phyloP scores from a whole-genome alignment of 2,797 vertebrate genomes.

The Megaceryle alcyon region DNA sequence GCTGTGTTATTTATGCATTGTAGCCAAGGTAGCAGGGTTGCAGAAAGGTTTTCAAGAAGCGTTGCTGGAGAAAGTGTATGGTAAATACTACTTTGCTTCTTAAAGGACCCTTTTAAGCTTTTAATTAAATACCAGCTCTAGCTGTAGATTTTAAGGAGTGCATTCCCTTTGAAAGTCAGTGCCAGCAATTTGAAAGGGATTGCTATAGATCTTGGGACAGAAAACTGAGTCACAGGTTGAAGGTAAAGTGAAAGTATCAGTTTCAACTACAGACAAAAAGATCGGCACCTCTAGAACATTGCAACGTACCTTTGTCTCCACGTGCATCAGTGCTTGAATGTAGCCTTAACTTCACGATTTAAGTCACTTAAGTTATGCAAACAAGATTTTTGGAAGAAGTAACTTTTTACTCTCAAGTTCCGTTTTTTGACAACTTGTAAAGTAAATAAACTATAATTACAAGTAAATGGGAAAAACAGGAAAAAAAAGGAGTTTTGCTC shows the following conservation, averaged over 20 bases:
- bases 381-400: not conserved
- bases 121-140: not conserved
- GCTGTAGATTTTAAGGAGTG: not conserved
- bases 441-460: not conserved
- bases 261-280: not conserved
- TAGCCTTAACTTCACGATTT: not conserved
- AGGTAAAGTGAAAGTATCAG: not conserved
- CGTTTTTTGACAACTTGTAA: not conserved
- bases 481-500: not conserved
- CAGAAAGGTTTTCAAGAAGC: not conserved
- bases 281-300: not conserved
- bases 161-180: not conserved
- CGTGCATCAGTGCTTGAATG: not conserved
- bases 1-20: not conserved
- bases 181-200: not conserved
- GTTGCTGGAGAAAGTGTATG: fast-evolving
- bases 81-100: not conserved
- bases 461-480: not conserved
- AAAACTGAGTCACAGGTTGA: not conserved
- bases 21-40: not conserved
- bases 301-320: not conserved
- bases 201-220: not conserved
- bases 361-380: not conserved
- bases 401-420: not conserved
- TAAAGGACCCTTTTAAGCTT: not conserved